Percentiles rank a stretch among this genome's conserved stretches.
These are phyloP conservation scores for Corythornis cristatus DNA, from an alignment of 2,113 vertebrate species.

Conservation along the genomic window DNA sequence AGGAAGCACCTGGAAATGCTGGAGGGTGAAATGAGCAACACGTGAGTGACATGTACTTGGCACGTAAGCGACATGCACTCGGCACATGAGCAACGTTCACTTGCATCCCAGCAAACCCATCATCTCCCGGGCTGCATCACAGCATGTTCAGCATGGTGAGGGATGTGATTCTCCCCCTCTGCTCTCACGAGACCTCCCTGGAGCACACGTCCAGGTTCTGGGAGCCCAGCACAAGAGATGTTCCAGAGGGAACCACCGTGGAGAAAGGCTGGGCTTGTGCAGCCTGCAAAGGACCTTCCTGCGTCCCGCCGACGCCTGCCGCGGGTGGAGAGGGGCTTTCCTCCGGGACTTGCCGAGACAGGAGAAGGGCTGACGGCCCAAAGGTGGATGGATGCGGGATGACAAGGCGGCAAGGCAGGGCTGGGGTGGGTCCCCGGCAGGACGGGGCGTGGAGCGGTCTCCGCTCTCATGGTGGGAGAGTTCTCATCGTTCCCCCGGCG, in stretches of 20 bases:
- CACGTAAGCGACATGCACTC: too few relatives aligned
- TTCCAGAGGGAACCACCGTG: neutral
- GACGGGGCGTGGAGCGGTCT: too few relatives aligned
- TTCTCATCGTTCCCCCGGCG: too few relatives aligned
- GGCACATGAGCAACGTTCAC: rapidly evolving
- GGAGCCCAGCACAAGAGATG: rapidly evolving
- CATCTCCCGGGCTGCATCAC: neutral
- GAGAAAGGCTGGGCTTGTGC: neutral
- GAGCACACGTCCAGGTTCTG: neutral
- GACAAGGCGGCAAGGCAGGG: neutral
- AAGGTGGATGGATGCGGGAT: too few relatives aligned
- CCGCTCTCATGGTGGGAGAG: too few relatives aligned
- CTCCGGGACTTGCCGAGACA: rapidly evolving
- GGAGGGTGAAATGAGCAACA: rapidly evolving
- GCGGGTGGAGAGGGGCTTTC: neutral
- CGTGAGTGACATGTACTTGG: too few relatives aligned
- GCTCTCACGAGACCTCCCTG: rapidly evolving
- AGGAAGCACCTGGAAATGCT: neutral
- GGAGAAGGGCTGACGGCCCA: rapidly evolving
- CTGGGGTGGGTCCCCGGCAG: neutral
- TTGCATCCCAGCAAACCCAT: neutral
- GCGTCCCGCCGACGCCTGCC: rapidly evolving
- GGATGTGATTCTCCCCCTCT: rapidly evolving
- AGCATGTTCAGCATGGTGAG: rapidly evolving
- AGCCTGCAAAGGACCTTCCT: neutral